These are phyloP conservation scores for Chaetodon auriga DNA, from an alignment of 2,113 vertebrate genomes.

Conservation along the genomic window DNA sequence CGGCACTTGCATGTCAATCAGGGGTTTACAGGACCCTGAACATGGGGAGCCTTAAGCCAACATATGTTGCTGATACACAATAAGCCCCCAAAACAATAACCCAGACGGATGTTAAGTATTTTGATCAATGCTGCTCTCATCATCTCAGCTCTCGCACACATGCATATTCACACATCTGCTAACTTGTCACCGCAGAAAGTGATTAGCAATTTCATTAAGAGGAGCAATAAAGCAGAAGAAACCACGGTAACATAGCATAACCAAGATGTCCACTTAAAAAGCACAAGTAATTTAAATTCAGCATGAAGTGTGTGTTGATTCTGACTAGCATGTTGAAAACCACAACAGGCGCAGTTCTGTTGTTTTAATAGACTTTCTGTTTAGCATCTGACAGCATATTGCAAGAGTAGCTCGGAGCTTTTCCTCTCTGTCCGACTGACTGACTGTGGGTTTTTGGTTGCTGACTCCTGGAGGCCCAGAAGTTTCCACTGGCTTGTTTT, in stretches of 20 bases:
- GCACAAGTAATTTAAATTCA: conserved; percentile 40
- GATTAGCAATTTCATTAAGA: conserved; percentile 75
- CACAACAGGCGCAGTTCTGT: conserved; percentile 38
- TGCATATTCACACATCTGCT: conserved; percentile 61
- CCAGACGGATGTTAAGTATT: conserved; percentile 58
- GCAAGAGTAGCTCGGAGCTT: conserved; percentile 71
- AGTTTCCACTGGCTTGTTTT: conserved; percentile 83
- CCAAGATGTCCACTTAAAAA: conserved; percentile 42
- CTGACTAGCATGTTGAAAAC: conserved; percentile 36
- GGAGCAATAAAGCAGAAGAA: conserved; percentile 62
- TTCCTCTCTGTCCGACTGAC: conserved; percentile 76
- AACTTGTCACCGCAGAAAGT: conserved; percentile 57
- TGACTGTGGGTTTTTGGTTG: conserved; percentile 77
- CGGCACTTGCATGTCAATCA: conserved; percentile 76
- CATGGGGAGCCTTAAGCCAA: conserved; percentile 67
- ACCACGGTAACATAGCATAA: conserved; percentile 21
- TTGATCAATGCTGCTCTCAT: conserved; percentile 56
- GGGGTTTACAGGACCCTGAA: conserved; percentile 69
- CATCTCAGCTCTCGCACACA: conserved; percentile 21
- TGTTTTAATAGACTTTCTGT: conserved; percentile 73
- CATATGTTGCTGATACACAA: conserved; percentile 63
- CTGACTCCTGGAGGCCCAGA: conserved; percentile 81
- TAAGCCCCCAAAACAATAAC: conserved; percentile 57
- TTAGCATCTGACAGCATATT: conserved; percentile 72
- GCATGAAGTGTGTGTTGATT: conserved; percentile 38